Evolutionary conservation across 2,888 invertebrate species (phyloP).

Genomic region (Xestia c-nigrum): DNA sequence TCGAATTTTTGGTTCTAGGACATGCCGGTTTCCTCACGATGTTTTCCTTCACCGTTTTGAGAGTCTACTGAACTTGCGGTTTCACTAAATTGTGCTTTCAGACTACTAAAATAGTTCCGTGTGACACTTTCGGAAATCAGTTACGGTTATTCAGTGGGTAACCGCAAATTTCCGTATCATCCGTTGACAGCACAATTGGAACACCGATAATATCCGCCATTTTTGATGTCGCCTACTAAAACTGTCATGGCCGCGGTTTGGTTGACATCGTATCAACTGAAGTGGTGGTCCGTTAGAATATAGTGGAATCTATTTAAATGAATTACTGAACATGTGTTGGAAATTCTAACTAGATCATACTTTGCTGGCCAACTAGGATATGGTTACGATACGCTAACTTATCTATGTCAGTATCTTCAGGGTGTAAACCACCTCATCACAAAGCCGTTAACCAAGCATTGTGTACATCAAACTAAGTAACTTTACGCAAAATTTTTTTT

Average conservation of each 20-base stretch:
- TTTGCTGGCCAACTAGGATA: not conserved
- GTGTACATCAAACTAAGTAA: too few relatives aligned
- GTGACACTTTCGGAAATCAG: conserved; percentile 66
- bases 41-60: too few relatives aligned
- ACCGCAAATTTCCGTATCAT: conserved; percentile 76
- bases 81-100: conserved; percentile 6
- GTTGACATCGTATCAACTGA: conserved; percentile 22
- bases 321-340: not conserved
- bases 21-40: too few relatives aligned
- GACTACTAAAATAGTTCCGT: conserved; percentile 29
- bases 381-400: not conserved
- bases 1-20: too few relatives aligned
- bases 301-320: not conserved
- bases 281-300: conserved; percentile 13
- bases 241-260: conserved; percentile 46
- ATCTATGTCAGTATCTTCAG: not conserved
- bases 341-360: not conserved
- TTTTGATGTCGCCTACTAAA: conserved; percentile 23
- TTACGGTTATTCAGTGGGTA: conserved; percentile 68
- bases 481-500: too few relatives aligned
- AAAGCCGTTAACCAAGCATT: too few relatives aligned
- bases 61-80: conserved; percentile 6
- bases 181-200: conserved; percentile 34
- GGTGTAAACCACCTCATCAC: too few relatives aligned
- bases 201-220: conserved; percentile 40